These are phyloP conservation scores for Andricus quercusramuli DNA, from an alignment of 2,888 invertebrate genomes.

Conservation along the genomic window DNA sequence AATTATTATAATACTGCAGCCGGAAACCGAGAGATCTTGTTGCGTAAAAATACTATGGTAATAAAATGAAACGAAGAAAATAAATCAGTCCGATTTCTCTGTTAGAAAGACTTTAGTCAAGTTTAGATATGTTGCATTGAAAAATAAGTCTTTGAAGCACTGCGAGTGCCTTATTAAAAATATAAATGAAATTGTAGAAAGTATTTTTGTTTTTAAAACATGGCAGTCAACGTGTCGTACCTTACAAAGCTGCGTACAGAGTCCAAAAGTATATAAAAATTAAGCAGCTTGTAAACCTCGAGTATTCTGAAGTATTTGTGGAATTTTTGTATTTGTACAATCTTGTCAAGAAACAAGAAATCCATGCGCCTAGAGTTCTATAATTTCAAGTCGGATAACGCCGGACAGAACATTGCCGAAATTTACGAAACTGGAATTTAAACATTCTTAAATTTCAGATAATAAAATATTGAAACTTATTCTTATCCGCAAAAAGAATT, in stretches of 20 bases:
- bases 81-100: background rate
- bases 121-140: background rate
- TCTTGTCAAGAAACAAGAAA: background rate
- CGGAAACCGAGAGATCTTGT: background rate
- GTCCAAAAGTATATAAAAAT: slow-evolving; percentile 5
- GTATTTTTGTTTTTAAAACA: slow-evolving; percentile 18
- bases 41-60: background rate
- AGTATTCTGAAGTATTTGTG: slow-evolving; percentile 16
- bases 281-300: background rate
- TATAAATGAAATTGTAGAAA: background rate
- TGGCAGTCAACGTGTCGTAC: slow-evolving; percentile 28
- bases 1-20: background rate
- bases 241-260: slow-evolving; percentile 17
- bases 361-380: background rate
- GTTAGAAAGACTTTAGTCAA: background rate
- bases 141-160: slow-evolving; percentile 2
- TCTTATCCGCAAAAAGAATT: background rate
- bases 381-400: background rate
- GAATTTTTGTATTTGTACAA: slow-evolving; percentile 9
- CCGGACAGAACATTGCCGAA: slow-evolving; percentile 1
- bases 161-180: background rate
- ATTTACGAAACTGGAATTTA: background rate
- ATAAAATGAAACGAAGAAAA: background rate
- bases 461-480: background rate
- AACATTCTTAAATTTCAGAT: background rate